phyloP scores from a whole-genome alignment of 2,888 invertebrate genomes.

The Andrena haemorrhoa region DNA sequence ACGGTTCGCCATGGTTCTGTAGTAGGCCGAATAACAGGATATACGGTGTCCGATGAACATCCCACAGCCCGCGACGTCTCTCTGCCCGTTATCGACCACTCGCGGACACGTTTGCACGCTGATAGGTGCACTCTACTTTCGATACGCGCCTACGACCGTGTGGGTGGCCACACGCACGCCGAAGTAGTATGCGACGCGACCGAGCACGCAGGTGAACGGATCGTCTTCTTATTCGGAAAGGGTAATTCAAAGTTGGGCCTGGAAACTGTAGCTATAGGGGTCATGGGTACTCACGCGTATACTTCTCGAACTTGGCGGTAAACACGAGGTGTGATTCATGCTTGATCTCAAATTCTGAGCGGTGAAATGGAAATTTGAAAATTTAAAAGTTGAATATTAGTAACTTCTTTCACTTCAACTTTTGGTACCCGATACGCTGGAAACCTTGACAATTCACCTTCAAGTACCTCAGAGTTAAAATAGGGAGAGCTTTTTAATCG shows the following conservation, averaged over 20 bases:
- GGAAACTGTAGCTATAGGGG: neutral
- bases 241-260: neutral
- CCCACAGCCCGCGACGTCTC: slow-evolving; percentile 72
- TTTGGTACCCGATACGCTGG: no score
- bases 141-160: slow-evolving; percentile 40
- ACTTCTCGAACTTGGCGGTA: no score
- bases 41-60: slow-evolving; percentile 84
- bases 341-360: no score
- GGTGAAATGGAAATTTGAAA: no score
- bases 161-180: slow-evolving; percentile 43
- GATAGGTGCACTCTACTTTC: slow-evolving; percentile 63
- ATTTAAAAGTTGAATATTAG: no score
- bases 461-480: neutral
- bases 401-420: no score
- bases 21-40: slow-evolving; percentile 84
- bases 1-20: slow-evolving; percentile 70
- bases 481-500: slow-evolving; percentile 17
- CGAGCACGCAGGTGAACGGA: slow-evolving; percentile 7
- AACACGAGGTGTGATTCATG: no score
- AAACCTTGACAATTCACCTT: no score
- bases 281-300: no score
- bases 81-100: slow-evolving; percentile 81
- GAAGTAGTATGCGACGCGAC: slow-evolving; percentile 40
- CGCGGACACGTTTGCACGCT: slow-evolving; percentile 70
- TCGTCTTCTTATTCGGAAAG: slow-evolving; percentile 29